A percentile compares a stretch with the other conserved stretches of the same genome.
phyloP scores from a whole-genome alignment of 1,140 invertebrate genomes.

The Lepidotrigona ventralis region DNA sequence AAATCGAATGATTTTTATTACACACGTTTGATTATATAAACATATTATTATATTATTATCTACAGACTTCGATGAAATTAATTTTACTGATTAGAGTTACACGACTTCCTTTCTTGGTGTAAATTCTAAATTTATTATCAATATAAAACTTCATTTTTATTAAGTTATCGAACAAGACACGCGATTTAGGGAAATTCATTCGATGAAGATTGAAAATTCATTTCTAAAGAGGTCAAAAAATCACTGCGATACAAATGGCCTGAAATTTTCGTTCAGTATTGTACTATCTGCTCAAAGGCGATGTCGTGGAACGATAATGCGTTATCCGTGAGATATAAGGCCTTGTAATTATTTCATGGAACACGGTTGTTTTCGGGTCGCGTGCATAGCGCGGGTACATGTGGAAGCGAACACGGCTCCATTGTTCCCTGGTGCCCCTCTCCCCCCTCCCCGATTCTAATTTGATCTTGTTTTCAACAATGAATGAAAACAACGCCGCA shows the following conservation, averaged over 20 bases:
- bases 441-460: constrained; percentile 33
- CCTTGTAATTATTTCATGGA: constrained; percentile 43
- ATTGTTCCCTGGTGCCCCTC: constrained; percentile 38
- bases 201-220: too few relatives aligned
- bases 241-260: not conserved
- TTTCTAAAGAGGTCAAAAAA: not conserved
- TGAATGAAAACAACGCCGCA: constrained; percentile 47
- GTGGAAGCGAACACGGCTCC: constrained; percentile 2
- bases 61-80: not conserved
- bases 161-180: too few relatives aligned
- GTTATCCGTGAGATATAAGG: constrained; percentile 7
- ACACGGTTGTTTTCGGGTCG: constrained; percentile 27
- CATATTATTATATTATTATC: too few relatives aligned
- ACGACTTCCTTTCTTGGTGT: too few relatives aligned
- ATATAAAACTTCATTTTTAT: too few relatives aligned
- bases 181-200: too few relatives aligned
- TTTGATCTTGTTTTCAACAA: constrained; percentile 60
- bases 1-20: too few relatives aligned
- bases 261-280: not conserved
- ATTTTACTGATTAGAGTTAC: not conserved
- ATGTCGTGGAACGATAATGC: not conserved
- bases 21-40: not conserved
- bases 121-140: not conserved
- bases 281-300: not conserved
- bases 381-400: not conserved